phyloP scores from a whole-genome alignment of 2,888 invertebrate species.

The Itoplectis maculator region DNA sequence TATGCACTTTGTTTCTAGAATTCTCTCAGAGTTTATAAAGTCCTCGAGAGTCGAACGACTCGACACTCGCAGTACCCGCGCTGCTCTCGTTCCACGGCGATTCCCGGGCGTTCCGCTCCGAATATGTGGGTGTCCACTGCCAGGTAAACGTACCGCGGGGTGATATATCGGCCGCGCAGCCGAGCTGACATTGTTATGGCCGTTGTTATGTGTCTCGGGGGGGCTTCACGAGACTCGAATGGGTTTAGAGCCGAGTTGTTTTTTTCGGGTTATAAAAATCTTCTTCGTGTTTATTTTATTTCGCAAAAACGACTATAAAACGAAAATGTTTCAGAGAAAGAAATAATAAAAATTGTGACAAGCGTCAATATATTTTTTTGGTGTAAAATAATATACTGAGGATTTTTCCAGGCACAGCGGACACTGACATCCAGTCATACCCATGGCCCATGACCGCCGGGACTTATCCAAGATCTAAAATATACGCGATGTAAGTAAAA shows the following conservation, averaged over 20 bases:
- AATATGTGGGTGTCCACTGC: slow-evolving; percentile 36
- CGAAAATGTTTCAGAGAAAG: too few relatives aligned
- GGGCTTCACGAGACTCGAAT: background rate
- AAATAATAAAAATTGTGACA: too few relatives aligned
- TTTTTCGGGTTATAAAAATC: slow-evolving; percentile 12
- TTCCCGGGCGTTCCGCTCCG: slow-evolving; percentile 7
- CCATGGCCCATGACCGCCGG: too few relatives aligned
- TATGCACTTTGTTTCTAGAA: slow-evolving; percentile 12
- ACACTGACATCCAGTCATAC: too few relatives aligned
- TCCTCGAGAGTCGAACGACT: slow-evolving; percentile 3
- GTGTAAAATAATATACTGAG: too few relatives aligned
- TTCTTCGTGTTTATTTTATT: too few relatives aligned
- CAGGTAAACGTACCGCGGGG: slow-evolving; percentile 24
- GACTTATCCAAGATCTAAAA: too few relatives aligned
- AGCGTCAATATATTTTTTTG: too few relatives aligned
- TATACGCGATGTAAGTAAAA: too few relatives aligned
- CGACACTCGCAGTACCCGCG: background rate
- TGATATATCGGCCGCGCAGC: slow-evolving; percentile 45
- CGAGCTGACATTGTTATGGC: slow-evolving; percentile 46
- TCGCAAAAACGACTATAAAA: too few relatives aligned
- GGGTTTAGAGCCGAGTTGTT: slow-evolving; percentile 4
- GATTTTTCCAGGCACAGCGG: too few relatives aligned
- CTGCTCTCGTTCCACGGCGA: slow-evolving; percentile 28
- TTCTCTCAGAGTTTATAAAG: background rate
- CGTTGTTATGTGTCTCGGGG: slow-evolving; percentile 10